Base-by-base conservation (phyloP, 2,113 vertebrate species). In the Petroica traversi region DNA sequence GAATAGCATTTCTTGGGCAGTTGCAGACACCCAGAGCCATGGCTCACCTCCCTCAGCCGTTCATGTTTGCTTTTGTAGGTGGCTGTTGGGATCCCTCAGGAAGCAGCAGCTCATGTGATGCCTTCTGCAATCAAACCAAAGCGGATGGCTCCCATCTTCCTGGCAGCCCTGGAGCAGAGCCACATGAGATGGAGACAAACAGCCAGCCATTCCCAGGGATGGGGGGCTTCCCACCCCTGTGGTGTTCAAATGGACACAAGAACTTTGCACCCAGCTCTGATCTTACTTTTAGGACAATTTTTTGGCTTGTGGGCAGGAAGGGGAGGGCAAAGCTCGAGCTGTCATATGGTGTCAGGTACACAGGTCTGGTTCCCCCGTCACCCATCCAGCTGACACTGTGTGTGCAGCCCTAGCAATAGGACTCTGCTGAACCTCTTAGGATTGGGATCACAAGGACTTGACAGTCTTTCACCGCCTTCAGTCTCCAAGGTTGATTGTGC, bases 91-190 rank as follows among this genome's bases (percentile, higher is more conserved):
- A 24, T 82, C 69, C 62, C 41, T 54, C 43, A 78, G 78, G 78
- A 69, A 67, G 52, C 57, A 88, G 69, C 88, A 78, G 91, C 85
- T 88, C 51, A 17, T 38, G 55, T 61, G 54, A 49, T 68, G 67
- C 38, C 25, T 88, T 72, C 45, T 67, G 88, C 61, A 22, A 33
- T 67, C 59, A 29, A 46, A 76, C 46, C 0, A 0, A 19, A 48
- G 52, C 2, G 48, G 43, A 81, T 74, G 84, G 57, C 19, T 92
- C 64, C 84, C 57, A 46, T 84, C 89, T 67, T 81, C 64, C 46
- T 66, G 72, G 54, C 67, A 91, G 80, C 48, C 73, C 38, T 71
- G 84, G 64, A 40, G 62, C 14, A 7, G 67, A 92, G 75, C 79
- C 57, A 22, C 0, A 0, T 4, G 6, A 58, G 24, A 34, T 5